Evolutionary conservation across 2,113 vertebrate genomes (phyloP).

Genomic region (Microtus oregoni): DNA sequence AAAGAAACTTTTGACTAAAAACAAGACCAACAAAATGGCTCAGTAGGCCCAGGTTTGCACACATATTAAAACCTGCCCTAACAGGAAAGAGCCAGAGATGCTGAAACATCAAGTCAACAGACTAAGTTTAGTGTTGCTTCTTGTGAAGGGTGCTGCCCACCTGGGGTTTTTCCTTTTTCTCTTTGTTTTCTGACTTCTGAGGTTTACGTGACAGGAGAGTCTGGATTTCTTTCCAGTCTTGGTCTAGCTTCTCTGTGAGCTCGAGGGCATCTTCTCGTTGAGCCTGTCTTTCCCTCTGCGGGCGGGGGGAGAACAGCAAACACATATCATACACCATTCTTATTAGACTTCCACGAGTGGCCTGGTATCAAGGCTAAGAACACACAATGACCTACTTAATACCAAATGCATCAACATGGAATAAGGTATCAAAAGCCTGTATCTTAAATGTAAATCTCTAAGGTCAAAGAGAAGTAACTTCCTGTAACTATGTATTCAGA

Average conservation of each 20-base stretch:
- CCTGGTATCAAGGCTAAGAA: not conserved
- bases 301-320: not conserved
- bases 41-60: not conserved
- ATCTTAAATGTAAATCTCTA: no score
- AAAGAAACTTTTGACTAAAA: not conserved
- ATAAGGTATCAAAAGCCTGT: rapidly evolving
- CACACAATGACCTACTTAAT: rapidly evolving
- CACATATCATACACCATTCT: not conserved
- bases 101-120: not conserved
- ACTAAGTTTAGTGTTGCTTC: not conserved
- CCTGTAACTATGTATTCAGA: rapidly evolving
- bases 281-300: slow-evolving; percentile 93
- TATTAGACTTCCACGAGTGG: rapidly evolving
- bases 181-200: slow-evolving; percentile 85
- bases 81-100: no score
- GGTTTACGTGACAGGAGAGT: slow-evolving; percentile 89
- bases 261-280: slow-evolving; percentile 93
- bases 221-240: slow-evolving; percentile 96
- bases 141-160: slow-evolving; percentile 78
- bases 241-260: slow-evolving; percentile 96
- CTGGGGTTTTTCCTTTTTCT: slow-evolving; percentile 89
- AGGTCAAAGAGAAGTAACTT: not conserved
- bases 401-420: rapidly evolving
- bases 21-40: not conserved
- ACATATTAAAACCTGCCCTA: not conserved